Percentiles rank a stretch among this genome's conserved stretches.
Evolutionary conservation across 1,140 invertebrate genomes (phyloP).

Genomic region (Temnothorax nylanderi): DNA sequence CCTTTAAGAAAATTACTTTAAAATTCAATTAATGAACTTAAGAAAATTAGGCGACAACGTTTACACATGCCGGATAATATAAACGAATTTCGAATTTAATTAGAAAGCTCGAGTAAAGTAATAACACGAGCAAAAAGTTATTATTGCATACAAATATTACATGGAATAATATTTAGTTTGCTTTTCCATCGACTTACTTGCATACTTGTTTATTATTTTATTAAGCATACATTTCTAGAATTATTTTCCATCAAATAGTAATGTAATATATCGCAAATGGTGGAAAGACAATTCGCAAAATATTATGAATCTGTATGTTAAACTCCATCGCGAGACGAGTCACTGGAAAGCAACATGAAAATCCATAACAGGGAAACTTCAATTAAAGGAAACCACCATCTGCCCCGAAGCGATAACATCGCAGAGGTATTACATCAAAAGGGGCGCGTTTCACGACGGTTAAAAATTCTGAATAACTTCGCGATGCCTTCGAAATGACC

Average conservation of each 20-base stretch:
- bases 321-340: not conserved
- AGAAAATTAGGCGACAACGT: conserved; percentile 50
- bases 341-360: conserved; percentile 5
- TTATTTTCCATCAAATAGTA: not conserved
- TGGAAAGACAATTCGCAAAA: not conserved
- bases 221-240: not conserved
- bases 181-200: not conserved
- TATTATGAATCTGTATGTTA: not conserved
- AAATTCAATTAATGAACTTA: conserved; percentile 70
- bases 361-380: conserved; percentile 39
- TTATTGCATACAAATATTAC: conserved; percentile 4
- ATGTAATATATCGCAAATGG: not conserved
- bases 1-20: conserved; percentile 66
- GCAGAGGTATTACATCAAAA: conserved; percentile 49
- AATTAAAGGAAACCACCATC: conserved; percentile 32
- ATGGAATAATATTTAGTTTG: conserved; percentile 23
- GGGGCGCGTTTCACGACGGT: not conserved
- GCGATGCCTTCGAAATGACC: conserved; percentile 38
- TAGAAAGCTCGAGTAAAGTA: conserved; percentile 32
- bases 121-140: not conserved
- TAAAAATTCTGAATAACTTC: conserved; percentile 46
- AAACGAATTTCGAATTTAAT: conserved; percentile 68
- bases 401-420: conserved; percentile 26
- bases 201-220: not conserved
- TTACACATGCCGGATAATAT: conserved; percentile 46